Base-by-base conservation (phyloP, 2,888 invertebrate genomes). In the Pristionchus mayeri region DNA sequence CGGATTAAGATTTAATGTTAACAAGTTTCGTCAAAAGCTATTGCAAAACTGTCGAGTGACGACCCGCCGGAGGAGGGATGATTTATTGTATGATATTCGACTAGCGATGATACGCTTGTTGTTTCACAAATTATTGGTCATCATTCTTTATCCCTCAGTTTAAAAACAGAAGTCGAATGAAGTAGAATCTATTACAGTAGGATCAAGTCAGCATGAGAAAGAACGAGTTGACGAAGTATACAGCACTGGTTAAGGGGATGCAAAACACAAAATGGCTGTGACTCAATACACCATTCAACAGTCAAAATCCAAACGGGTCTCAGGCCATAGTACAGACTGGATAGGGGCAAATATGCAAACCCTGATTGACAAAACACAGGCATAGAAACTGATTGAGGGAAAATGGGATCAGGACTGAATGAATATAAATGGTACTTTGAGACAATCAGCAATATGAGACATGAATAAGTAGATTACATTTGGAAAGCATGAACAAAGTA, bases 281-380 rank as follows among this genome's bases (percentile, higher is more conserved):
- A 13, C 60, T 16, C 30, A 60, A 60, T 60, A 60, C 60, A 60
- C 60, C 27, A 30, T 30, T 27, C 60, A 30, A 30, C 30, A 60
- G 27, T 60, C 27, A 57, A 13, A 60, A 60, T 30, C 60, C 60
- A 30, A 30, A 30, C n/a, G 44, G 44, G 44, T 44, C 44, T 44
- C 44, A 44, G 18, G 27, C 24, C 54, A 54, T 54, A 24, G 9
- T 54, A 54, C 54, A 54, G 54, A 54, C 7, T 54, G 54, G 67
- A n/a, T n/a, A n/a, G 21, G 76, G 76, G 76, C 76, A 76, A 7
- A 76, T n/a, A 76, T 76, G 76, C 76, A 24, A 44, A 16, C 76
- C 44, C 27, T 44, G 18, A 37, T 40, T 18, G 37, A 67, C 34
- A 67, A 34, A 0, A 27, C n/a, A 21, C 54, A 11, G 48, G 24